Percentiles rank a stretch among this genome's conserved stretches.
phyloP scores from a whole-genome alignment of 2,797 vertebrate species.

The Xenops minutus region DNA sequence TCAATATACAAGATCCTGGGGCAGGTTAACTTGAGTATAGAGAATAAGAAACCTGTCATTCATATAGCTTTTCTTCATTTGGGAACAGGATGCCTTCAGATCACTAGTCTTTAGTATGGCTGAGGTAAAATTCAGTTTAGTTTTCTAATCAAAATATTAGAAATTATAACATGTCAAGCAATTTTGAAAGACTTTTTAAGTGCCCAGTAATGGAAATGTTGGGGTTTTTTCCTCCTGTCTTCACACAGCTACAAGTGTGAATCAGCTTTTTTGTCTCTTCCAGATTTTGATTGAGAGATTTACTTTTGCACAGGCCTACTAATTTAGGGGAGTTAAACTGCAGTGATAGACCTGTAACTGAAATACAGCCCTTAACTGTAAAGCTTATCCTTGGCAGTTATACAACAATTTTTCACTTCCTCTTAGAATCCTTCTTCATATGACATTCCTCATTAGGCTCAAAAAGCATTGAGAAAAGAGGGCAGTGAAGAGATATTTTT shows the following conservation, averaged over 20 bases:
- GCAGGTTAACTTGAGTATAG: background rate
- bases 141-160: background rate
- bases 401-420: background rate
- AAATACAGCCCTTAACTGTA: background rate
- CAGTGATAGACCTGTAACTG: background rate
- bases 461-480: background rate
- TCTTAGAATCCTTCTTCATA: background rate
- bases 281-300: background rate
- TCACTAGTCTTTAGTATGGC: background rate
- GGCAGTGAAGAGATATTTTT: background rate
- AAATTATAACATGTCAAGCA: background rate
- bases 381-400: background rate
- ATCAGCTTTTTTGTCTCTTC: background rate
- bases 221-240: background rate
- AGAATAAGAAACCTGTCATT: background rate
- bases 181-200: background rate
- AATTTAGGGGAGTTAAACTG: background rate
- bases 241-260: background rate
- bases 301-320: background rate
- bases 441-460: background rate
- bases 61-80: background rate
- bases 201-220: background rate
- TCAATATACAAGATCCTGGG: background rate
- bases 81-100: background rate
- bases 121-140: background rate